A percentile compares a stretch with the other conserved stretches of the same genome.
Evolutionary conservation across 2,888 invertebrate species (phyloP).

Genomic region (Agrochola macilenta): DNA sequence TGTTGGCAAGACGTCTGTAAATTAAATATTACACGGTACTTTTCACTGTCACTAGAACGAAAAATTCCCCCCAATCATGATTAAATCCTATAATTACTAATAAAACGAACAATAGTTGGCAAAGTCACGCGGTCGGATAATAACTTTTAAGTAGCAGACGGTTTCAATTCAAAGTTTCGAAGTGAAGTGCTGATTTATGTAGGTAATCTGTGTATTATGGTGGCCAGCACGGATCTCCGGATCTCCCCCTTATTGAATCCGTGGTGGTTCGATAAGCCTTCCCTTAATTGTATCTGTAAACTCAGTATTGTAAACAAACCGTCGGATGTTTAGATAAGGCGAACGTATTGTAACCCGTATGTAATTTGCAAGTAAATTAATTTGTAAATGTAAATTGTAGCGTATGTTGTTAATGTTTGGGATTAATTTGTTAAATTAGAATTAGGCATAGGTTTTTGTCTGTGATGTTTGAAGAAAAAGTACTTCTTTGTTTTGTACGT

Average conservation of each 20-base stretch:
- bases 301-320: constrained; percentile 56
- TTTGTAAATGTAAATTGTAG: constrained; percentile 23
- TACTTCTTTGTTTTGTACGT: not conserved
- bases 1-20: not conserved
- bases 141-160: constrained; percentile 65
- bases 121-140: constrained; percentile 54
- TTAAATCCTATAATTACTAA: constrained; percentile 45
- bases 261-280: constrained; percentile 61
- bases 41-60: not conserved
- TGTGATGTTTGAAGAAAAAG: not conserved
- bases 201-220: constrained; percentile 74
- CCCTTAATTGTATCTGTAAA: constrained; percentile 60
- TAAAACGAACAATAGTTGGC: constrained; percentile 51
- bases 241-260: constrained; percentile 64
- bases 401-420: constrained; percentile 7
- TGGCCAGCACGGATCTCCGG: constrained; percentile 66
- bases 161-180: constrained; percentile 68
- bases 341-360: constrained; percentile 29
- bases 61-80: constrained; percentile 8
- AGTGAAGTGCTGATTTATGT: constrained; percentile 75
- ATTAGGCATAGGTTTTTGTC: not conserved
- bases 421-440: constrained; percentile 4
- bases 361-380: constrained; percentile 49
- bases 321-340: constrained; percentile 40
- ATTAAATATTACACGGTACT: not conserved